Base-by-base conservation (phyloP, 2,113 vertebrate genomes). In the Camarhynchus parvulus region DNA sequence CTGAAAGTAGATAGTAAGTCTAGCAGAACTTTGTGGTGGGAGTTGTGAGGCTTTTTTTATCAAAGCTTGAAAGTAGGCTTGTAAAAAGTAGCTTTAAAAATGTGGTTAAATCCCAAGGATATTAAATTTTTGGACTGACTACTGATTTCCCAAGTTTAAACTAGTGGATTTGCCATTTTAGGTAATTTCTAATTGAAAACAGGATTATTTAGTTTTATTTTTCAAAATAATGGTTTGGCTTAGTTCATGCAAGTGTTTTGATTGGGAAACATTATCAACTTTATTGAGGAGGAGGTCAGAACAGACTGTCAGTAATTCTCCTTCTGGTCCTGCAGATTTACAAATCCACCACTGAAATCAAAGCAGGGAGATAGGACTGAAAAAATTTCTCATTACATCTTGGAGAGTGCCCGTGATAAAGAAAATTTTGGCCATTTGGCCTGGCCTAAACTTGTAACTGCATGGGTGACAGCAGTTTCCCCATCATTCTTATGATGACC, bases 1-100 rank as follows among this genome's bases (percentile, higher is more conserved):
- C 83, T 78, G 67, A 93, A 92, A 91, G 81, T 86, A 90, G 84
- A 72, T 89, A 94, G 89, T 80, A 93, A 88, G 94, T 92, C 91
- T 94, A 94, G 89, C 85, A 94, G 92, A 96, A 85, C 67, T 90
- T 91, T 37, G 1, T 74, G 64, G 86, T 91, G 76, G 90, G 94
- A 92, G 78, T 81, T 84, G 58, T 49, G 37, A 81, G 42, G 6
- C 11, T 75, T 88, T 91, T 87, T 87, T 52, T 81, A 56, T 53
- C 15, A 0, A 78, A 58, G 24, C 76, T 79, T 81, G 49, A 80
- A 78, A 81, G 83, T 41, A 64, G 50, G 37, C 24, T 94, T 86
- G 42, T 35, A 76, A 69, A 87, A 92, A 14, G 35, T 41, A 87
- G 42, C 42, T 76, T 83, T 16, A 47, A 72, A 95, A 96, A 79